A percentile compares a stretch with the other conserved stretches of the same genome.
Evolutionary conservation across 2,888 invertebrate genomes (phyloP).

Genomic region (Dromius quadrimaculatus): DNA sequence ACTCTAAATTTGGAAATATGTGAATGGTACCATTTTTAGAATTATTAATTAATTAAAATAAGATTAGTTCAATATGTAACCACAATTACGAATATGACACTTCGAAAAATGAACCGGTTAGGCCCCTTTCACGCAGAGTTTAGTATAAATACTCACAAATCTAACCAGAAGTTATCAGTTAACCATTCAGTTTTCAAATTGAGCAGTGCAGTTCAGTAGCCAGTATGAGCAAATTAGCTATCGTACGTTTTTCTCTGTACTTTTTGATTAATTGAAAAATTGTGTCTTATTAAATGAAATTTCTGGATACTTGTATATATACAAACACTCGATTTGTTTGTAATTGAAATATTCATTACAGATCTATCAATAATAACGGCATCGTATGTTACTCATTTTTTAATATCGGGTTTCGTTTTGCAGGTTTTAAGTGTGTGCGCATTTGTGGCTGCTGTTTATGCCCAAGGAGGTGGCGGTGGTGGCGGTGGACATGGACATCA

Average conservation of each 20-base stretch:
- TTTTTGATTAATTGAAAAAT: not conserved
- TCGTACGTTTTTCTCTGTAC: conserved; percentile 1
- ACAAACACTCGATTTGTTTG: no score
- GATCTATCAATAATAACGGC: no score
- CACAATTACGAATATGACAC: conserved; percentile 22
- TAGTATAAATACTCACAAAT: conserved; percentile 39
- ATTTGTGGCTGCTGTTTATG: conserved; percentile 37
- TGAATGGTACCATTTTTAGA: not conserved
- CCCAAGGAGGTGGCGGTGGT: conserved; percentile 47
- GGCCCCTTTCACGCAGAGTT: conserved; percentile 33
- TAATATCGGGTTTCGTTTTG: conserved; percentile 13
- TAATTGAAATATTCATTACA: no score
- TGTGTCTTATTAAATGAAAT: not conserved
- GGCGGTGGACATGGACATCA: conserved; percentile 15
- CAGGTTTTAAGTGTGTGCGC: conserved; percentile 32
- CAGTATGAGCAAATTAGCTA: conserved; percentile 19
- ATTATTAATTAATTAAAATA: conserved; percentile 32
- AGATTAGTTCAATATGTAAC: not conserved
- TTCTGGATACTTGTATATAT: no score
- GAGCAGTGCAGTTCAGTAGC: conserved; percentile 11
- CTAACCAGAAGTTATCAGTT: conserved; percentile 13
- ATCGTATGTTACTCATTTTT: not conserved
- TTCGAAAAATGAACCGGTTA: conserved; percentile 15
- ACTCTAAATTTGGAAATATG: not conserved
- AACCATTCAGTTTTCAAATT: conserved; percentile 7